Evolutionary conservation across 1,140 invertebrate genomes (phyloP), one percentile per base, ranked within the genome.

Genomic region (Xylocopa sonorina): DNA sequence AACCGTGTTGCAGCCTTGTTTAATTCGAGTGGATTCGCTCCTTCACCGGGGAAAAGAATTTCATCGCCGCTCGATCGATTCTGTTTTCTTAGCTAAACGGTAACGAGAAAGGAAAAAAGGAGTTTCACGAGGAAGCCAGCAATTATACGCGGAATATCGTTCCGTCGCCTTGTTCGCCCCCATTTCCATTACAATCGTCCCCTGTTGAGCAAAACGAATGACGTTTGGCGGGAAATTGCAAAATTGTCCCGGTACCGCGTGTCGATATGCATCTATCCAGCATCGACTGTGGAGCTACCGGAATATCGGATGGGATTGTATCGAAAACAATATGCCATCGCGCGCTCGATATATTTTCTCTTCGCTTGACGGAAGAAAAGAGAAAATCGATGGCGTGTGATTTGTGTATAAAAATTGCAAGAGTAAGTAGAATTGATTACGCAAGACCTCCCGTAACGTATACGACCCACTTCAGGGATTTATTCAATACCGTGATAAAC

Each of bases 101-200:
- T 27, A 2, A 4, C 2, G 3, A 14, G 32, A 4, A 21, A 41
- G 24, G 32, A 58, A 6, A 58, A 6, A 9, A n/a, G 24, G 18
- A 14, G 32, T 38, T 58, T 41, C 38, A 14, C 38, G 34, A 14
- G 2, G 32, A 32, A 41, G 0, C 32, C n/a, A 3, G 6, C 46
- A 21, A 51, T 74, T 74, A 53, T 62, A 62, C 24, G 2, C 0
- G 29, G 10, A 18, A 48, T 34, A 50, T 12, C 43, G 43, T 73
- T 29, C 24, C 21, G 41, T 57, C 53, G 27, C 1, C 50, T 34
- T 67, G 18, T 18, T n/a, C 34, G 7, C 0, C 5, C 14, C 3
- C n/a, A 71, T 63, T 63, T 64, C 34, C 71, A 74, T 51, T 63
- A 63, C 14, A 63, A 74, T 63, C 10, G 46, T 16, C 43, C 34